These are phyloP conservation scores for Heliconius hermathena DNA, from an alignment of 1,140 invertebrate genomes.

Conservation along the genomic window DNA sequence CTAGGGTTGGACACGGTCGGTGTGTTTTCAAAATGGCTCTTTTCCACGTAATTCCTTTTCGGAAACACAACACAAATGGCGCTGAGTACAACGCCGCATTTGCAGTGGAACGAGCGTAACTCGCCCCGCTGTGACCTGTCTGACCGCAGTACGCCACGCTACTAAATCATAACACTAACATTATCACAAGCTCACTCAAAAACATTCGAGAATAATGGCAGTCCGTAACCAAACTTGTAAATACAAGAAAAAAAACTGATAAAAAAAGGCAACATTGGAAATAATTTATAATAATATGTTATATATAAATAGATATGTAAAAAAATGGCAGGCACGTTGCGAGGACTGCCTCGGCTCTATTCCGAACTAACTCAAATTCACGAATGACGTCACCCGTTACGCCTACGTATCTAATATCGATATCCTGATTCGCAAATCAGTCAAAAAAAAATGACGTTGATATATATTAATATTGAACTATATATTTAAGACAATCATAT, in stretches of 20 bases:
- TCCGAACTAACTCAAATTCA: slow-evolving; percentile 80
- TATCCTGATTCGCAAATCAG: too few species aligned
- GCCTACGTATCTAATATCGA: slow-evolving; percentile 59
- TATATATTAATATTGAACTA: too few species aligned
- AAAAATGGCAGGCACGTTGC: slow-evolving; percentile 30
- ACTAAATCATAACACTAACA: slow-evolving; percentile 65
- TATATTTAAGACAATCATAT: too few species aligned
- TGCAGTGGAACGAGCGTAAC: slow-evolving; percentile 62
- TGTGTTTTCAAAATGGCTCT: slow-evolving; percentile 88
- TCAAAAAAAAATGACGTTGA: too few species aligned
- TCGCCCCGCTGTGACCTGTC: slow-evolving; percentile 69
- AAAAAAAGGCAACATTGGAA: slow-evolving; percentile 23
- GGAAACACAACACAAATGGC: slow-evolving; percentile 87
- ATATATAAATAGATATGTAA: slow-evolving; percentile 30
- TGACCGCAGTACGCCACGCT: slow-evolving; percentile 71
- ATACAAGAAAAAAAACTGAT: slow-evolving; percentile 3
- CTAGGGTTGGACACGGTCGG: slow-evolving; percentile 79
- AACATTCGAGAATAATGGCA: slow-evolving; percentile 73
- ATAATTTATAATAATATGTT: slow-evolving; percentile 13
- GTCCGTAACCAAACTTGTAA: slow-evolving; percentile 46
- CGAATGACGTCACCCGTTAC: slow-evolving; percentile 71
- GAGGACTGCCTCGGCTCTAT: slow-evolving; percentile 28
- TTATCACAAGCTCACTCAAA: slow-evolving; percentile 62
- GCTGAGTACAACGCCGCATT: slow-evolving; percentile 57
- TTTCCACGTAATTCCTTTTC: slow-evolving; percentile 85